phyloP scores from a whole-genome alignment of 2,888 invertebrate genomes.

The Podabrus alpinus region DNA sequence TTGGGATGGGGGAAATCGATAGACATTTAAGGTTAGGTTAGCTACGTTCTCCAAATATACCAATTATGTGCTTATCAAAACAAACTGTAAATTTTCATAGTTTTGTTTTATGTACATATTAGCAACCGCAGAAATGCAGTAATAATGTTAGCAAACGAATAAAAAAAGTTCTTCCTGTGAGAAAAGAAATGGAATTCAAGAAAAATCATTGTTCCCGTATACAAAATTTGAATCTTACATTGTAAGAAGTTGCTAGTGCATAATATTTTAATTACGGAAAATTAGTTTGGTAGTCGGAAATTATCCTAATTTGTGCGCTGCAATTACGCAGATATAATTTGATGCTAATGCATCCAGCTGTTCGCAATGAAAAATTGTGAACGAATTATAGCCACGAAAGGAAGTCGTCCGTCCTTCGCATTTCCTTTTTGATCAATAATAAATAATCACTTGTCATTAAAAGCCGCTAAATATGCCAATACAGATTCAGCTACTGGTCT shows the following conservation, averaged over 20 bases:
- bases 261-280: background rate
- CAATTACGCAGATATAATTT: background rate
- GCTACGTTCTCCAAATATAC: no score
- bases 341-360: background rate
- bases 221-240: background rate
- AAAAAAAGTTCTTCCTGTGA: no score
- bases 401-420: constrained; percentile 13
- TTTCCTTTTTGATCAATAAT: constrained; percentile 13
- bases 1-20: no score
- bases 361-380: background rate
- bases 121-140: no score
- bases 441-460: constrained; percentile 12
- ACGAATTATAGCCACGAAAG: constrained; percentile 5
- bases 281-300: background rate
- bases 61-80: no score
- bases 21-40: no score
- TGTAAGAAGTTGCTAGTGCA: background rate
- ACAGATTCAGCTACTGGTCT: constrained; percentile 10
- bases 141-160: no score
- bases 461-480: constrained; percentile 6
- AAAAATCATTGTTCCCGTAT: no score
- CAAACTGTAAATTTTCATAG: no score
- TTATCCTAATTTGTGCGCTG: background rate
- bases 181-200: no score
- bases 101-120: no score